Evolutionary conservation across 2,113 vertebrate species (phyloP).

Genomic region (Asarcornis scutulata): DNA sequence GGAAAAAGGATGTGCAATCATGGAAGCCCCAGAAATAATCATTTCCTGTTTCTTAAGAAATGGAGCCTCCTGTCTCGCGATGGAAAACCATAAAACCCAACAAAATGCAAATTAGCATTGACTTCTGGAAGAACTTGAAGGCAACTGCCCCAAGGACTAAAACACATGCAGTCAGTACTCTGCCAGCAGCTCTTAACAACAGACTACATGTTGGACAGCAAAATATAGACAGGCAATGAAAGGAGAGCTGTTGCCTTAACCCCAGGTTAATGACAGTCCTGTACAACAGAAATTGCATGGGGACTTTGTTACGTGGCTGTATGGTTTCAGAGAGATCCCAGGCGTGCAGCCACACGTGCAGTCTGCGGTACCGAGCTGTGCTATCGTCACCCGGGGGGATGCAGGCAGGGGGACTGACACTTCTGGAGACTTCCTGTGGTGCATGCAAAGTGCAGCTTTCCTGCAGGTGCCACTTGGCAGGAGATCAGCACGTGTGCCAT

Average conservation of each 20-base stretch:
- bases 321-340: neutral
- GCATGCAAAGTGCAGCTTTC: neutral
- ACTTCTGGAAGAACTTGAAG: neutral
- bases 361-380: neutral
- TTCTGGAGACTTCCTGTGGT: neutral
- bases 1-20: neutral
- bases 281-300: neutral
- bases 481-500: fast-evolving
- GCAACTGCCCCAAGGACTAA: neutral
- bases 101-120: neutral
- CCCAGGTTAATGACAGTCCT: neutral
- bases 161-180: neutral
- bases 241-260: neutral
- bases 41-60: neutral
- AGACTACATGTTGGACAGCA: neutral
- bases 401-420: neutral
- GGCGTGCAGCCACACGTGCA: fast-evolving
- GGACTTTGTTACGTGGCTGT: neutral
- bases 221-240: neutral
- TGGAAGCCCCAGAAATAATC: neutral
- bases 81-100: neutral
- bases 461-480: neutral
- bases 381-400: neutral
- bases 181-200: neutral
- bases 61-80: neutral